phyloP scores from a whole-genome alignment of 2,888 invertebrate genomes.

The Saturnia pavonia region DNA sequence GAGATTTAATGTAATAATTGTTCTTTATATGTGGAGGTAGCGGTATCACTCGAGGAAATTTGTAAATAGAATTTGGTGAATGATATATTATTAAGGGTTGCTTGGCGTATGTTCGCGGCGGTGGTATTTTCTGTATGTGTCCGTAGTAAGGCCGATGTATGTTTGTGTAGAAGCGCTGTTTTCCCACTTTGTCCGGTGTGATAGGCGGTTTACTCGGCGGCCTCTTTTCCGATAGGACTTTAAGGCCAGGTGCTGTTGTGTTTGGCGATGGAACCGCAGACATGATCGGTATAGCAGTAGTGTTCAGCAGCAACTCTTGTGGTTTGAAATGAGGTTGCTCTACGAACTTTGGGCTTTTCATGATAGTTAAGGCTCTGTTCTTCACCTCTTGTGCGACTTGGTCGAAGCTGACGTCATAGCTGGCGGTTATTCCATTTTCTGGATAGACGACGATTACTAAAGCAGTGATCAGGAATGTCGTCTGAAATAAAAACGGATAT shows the following conservation, averaged over 20 bases:
- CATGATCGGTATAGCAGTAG: constrained; percentile 32
- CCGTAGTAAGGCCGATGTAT: constrained; percentile 51
- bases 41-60: constrained; percentile 63
- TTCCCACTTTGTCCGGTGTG: constrained; percentile 48
- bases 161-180: constrained; percentile 48
- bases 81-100: constrained; percentile 48
- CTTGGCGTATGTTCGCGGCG: constrained; percentile 53
- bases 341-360: constrained; percentile 62
- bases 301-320: constrained; percentile 38
- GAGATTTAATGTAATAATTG: constrained; percentile 45
- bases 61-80: constrained; percentile 58
- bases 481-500: constrained; percentile 45
- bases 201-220: constrained; percentile 68
- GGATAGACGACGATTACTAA: constrained; percentile 73
- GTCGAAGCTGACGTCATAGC: constrained; percentile 56
- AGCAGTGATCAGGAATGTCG: constrained; percentile 75
- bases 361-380: constrained; percentile 57
- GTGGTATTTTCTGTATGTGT: constrained; percentile 47
- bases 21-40: constrained; percentile 47
- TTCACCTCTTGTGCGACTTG: constrained; percentile 68
- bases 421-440: constrained; percentile 60
- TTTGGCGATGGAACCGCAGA: constrained; percentile 42
- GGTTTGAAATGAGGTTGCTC: constrained; percentile 34
- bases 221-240: constrained; percentile 46
- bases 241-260: neutral